Base-by-base conservation (phyloP, 2,888 invertebrate species). In the Rhorus exstirpatorius region DNA sequence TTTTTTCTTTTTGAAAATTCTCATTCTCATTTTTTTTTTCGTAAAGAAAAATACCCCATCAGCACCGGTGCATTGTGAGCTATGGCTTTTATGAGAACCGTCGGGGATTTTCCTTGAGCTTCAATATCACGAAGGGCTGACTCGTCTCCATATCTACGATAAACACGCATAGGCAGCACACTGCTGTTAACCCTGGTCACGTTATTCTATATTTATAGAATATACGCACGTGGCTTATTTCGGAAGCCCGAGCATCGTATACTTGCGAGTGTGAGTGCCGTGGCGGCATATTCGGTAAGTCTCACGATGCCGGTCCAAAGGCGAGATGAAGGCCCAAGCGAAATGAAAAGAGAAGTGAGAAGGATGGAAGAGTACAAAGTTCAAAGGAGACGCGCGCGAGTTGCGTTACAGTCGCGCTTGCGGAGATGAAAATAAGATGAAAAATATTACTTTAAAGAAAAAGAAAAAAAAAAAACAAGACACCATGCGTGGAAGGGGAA, bases 191-290 rank as follows among this genome's bases (percentile, higher is more conserved):
- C 53, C 41, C 19, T 65, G 31, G n/a, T 24, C 63, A 60, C 63
- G 79, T 35, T 70, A 58, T 74, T 63, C 68, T 82, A 74, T 82
- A 82, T 82, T 82, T 82, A 78, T 78, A 79, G 70, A 58, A 63
- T 38, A 70, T 51, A 41, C 82, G 75, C 41, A 65, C n/a, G n/a
- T n/a, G n/a, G 79, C 55, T 67, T 82, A 82, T 82, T 82, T 79
- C 74, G 82, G 82, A 79, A 79, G 82, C 68, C 58, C 41, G 58
- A 63, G 41, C 41, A 21, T 67, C 51, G 49, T 58, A 46, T 26
- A 4, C 14, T 35, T 55, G 24, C 8, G 55, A n/a, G 46, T 1
- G 65, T 12, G 8, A 41, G 51, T 67, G 72, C n/a, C 71, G 79
- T 38, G 71, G 65, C 35, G 72, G 58, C 49, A 49, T 46, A 31